Evolutionary conservation across 1,140 invertebrate species (phyloP).

Genomic region (Caenorhabditis latens): DNA sequence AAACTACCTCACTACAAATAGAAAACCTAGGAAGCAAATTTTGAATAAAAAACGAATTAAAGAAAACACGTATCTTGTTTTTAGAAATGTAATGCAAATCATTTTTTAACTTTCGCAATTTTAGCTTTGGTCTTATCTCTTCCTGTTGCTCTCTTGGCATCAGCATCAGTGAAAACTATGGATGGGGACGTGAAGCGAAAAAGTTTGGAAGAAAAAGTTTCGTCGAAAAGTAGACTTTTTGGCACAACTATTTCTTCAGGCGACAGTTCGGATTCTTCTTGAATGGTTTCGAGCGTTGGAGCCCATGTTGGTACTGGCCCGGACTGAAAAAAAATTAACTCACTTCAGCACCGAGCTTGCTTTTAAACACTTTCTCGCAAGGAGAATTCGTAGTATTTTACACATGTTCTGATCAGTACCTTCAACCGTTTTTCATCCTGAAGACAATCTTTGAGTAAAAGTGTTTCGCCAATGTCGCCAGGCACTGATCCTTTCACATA

Average conservation of each 20-base stretch:
- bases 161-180: conserved; percentile 71
- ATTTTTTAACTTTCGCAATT: conserved; percentile 76
- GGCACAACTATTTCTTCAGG: conserved; percentile 27
- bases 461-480: conserved; percentile 71
- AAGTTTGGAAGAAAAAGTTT: conserved; percentile 69
- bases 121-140: conserved; percentile 73
- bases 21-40: neutral
- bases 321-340: conserved; percentile 23
- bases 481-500: conserved; percentile 74
- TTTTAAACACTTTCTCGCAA: no score
- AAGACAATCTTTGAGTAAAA: conserved; percentile 73
- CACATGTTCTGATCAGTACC: neutral
- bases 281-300: conserved; percentile 62
- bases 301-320: conserved; percentile 71
- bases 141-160: conserved; percentile 68
- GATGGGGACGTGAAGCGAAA: conserved; percentile 73
- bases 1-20: neutral
- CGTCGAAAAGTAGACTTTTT: conserved; percentile 61
- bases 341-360: no score
- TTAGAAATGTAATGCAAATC: neutral
- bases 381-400: no score
- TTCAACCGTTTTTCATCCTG: conserved; percentile 57
- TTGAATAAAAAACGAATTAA: neutral
- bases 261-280: conserved; percentile 57
- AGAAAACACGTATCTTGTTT: neutral